Base-by-base conservation (phyloP, 2,113 vertebrate genomes). In the Podarcis muralis region DNA sequence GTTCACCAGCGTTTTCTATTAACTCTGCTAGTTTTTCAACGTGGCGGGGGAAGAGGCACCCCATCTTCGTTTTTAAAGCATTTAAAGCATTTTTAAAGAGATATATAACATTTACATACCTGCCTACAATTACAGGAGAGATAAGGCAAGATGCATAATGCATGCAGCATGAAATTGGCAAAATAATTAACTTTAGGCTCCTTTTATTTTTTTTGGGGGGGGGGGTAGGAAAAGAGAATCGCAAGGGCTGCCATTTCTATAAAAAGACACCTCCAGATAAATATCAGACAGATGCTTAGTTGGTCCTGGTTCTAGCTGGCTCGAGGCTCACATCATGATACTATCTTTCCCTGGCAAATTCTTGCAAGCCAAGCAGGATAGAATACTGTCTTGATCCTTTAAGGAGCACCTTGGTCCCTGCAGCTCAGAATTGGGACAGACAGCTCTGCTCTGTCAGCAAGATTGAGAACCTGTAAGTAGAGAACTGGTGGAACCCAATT, bases 111-210 rank as follows among this genome's bases (percentile, higher is more conserved):
- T 95, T 96, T 95, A 87, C 94, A 95, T 93, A 94, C 90, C 93
- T 94, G 95, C 87, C 87, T 92, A 88, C 92, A 92, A 91, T 92
- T 90, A 93, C 85, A 3, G 15, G 77, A 66, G 91, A 66, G 90
- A 92, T 91, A 94, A 92, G 91, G 66, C 53, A 86, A 90, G 90
- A 93, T 95, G 93, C 94, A 96, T 95, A 94, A 96, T 95, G 89
- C 92, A 94, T 93, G 90, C 57, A 7, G 90, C 91, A 87, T 71
- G 90, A 92, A 95, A 95, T 94, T 89, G 93, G 93, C 87, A 93
- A 94, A 95, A 93, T 93, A 94, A 94, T 95, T 95, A 93, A 94
- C 92, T 93, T 84, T 40, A 69, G 92, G 88, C 76, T 91, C 92
- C 84, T 83, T 86, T 71, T 78, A 81, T 86, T 81, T 69, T 37